A percentile compares a stretch with the other conserved stretches of the same genome.
Evolutionary conservation across 1,140 invertebrate genomes (phyloP).

Genomic region (Adelges cooleyi): DNA sequence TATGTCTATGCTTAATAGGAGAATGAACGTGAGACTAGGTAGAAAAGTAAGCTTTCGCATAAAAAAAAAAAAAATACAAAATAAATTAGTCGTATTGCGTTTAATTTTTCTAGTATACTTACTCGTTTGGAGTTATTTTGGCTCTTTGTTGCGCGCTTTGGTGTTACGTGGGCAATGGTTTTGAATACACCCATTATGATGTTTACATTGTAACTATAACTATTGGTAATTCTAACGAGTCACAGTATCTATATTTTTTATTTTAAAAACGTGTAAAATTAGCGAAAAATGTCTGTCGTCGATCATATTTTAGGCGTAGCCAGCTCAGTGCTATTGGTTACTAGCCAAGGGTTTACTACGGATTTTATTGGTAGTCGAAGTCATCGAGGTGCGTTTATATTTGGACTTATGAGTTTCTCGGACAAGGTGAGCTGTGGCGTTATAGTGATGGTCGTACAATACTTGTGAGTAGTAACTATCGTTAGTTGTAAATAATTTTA

Average conservation of each 20-base stretch:
- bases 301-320: conserved; percentile 58
- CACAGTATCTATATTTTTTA: too few species aligned
- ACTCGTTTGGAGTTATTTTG: neutral
- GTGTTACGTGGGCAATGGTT: neutral
- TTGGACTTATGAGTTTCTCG: conserved; percentile 88
- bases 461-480: conserved; percentile 48
- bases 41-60: conserved; percentile 46
- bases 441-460: conserved; percentile 67
- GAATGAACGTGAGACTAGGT: conserved; percentile 52
- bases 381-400: conserved; percentile 83
- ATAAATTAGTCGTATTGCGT: neutral
- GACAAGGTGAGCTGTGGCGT: conserved; percentile 85
- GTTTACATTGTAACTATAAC: conserved; percentile 1
- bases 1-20: conserved; percentile 57
- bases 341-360: conserved; percentile 75
- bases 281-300: too few species aligned
- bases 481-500: too few species aligned
- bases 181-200: neutral
- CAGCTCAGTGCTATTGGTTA: conserved; percentile 75
- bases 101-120: neutral
- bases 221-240: too few species aligned
- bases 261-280: too few species aligned
- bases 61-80: neutral
- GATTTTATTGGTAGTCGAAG: conserved; percentile 80
- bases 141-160: neutral